Conservation (phyloP, 2,113 vertebrate species). For the Elaphurus davidianus region DNA sequence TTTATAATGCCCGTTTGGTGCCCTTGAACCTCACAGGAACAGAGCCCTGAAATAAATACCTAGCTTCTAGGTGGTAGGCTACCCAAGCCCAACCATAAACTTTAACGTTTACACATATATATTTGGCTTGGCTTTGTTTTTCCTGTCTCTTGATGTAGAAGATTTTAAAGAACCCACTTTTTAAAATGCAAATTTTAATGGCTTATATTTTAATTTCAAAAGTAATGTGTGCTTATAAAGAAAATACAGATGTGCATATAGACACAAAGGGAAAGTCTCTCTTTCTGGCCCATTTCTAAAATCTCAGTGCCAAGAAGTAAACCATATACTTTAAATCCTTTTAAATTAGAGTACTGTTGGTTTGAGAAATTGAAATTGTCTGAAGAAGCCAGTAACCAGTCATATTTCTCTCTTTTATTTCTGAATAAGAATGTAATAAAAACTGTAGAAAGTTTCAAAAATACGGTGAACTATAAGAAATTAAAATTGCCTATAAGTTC, state of each 20-base stretch:
- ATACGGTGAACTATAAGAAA: neutral
- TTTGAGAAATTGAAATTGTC: neutral
- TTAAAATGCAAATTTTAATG: constrained; percentile 62
- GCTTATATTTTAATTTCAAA: constrained; percentile 63
- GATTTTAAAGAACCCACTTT: neutral
- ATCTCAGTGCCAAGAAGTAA: neutral
- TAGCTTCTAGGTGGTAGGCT: constrained; percentile 31
- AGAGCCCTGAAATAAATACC: constrained; percentile 56
- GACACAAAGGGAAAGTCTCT: constrained; percentile 4
- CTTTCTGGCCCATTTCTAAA: constrained; percentile 19
- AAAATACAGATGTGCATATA: neutral
- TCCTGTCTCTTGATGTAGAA: neutral
- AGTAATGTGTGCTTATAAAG: constrained; percentile 47
- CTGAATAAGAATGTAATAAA: neutral
- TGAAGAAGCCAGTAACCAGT: neutral
- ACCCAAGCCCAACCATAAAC: constrained; percentile 48
- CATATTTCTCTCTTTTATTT: constrained; percentile 35
- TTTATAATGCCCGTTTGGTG: constrained; percentile 68
- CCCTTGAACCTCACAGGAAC: constrained; percentile 69
- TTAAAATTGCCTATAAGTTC: neutral
- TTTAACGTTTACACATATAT: constrained; percentile 47
- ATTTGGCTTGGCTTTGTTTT: constrained; percentile 51
- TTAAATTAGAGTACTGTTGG: neutral
- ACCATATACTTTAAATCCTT: constrained; percentile 36
- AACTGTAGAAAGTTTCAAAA: constrained; percentile 6